Conservation (phyloP, 2,113 vertebrate genomes). For the Alectura lathami region DNA sequence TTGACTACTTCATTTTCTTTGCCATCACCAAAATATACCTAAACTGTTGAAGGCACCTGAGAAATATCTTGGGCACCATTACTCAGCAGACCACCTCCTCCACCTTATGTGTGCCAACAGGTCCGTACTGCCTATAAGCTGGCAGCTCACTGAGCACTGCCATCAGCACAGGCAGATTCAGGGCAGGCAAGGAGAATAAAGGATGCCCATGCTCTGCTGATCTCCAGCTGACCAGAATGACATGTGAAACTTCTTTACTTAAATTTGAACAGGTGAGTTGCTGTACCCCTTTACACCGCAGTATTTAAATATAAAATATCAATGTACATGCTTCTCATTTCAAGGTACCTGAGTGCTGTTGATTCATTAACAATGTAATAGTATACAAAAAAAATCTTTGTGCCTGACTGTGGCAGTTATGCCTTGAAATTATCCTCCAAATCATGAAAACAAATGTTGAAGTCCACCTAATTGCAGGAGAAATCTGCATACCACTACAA, state of each 20-base stretch:
- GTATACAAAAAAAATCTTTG: background rate
- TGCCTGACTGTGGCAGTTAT: background rate
- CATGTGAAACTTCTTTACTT: fast-evolving
- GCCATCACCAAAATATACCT: background rate
- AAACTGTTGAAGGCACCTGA: background rate
- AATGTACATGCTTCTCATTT: background rate
- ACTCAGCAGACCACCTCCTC: background rate
- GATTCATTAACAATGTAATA: background rate
- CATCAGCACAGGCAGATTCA: background rate
- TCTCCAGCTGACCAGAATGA: background rate
- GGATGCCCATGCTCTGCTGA: background rate
- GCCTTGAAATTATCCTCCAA: background rate
- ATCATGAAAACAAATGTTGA: background rate
- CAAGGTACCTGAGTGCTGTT: background rate
- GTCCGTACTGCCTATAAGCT: fast-evolving
- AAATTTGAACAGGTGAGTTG: background rate
- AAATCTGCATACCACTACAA: background rate
- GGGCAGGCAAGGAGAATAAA: background rate
- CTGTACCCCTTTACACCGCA: background rate
- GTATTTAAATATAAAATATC: background rate
- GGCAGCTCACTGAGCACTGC: background rate
- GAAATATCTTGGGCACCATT: background rate
- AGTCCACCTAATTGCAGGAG: background rate
- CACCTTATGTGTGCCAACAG: fast-evolving
- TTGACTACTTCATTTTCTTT: background rate